Percentiles rank a stretch among this genome's conserved stretches.
Evolutionary conservation across 2,797 vertebrate species (phyloP).

Genomic region (Alauda arvensis): DNA sequence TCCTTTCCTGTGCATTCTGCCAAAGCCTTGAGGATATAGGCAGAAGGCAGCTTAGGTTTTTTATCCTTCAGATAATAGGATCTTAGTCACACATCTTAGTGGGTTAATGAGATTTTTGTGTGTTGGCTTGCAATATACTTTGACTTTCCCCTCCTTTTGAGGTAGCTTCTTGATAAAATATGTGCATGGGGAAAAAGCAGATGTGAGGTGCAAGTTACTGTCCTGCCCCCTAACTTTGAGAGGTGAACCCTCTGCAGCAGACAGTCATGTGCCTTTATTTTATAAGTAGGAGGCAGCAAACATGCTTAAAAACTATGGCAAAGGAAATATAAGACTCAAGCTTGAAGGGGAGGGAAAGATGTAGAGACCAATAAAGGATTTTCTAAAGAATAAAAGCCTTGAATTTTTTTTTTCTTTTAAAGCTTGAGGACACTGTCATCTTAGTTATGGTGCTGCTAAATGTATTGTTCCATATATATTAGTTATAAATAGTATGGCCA

Average conservation of each 20-base stretch:
- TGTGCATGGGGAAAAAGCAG: background rate
- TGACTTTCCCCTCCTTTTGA: background rate
- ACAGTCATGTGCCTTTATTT: background rate
- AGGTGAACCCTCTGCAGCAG: background rate
- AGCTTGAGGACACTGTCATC: background rate
- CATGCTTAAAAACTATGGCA: background rate
- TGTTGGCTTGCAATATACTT: background rate
- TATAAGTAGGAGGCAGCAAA: background rate
- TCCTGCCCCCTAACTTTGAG: background rate
- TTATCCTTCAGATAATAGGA: constrained; percentile 5
- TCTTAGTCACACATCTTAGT: constrained; percentile 4
- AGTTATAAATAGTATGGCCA: background rate
- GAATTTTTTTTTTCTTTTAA: too few relatives aligned
- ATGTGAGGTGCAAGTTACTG: background rate
- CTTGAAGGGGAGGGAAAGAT: background rate
- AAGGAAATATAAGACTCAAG: background rate
- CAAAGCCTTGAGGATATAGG: background rate
- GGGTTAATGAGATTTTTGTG: constrained; percentile 12
- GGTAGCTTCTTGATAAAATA: background rate
- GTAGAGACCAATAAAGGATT: background rate
- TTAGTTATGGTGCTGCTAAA: background rate
- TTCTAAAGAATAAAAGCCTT: background rate
- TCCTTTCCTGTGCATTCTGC: background rate
- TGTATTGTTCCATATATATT: background rate
- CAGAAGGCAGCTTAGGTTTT: background rate